Evolutionary conservation across 2,797 vertebrate species (phyloP), one percentile per base, ranked within the genome.

Genomic region (Coranthus polyacanthus): DNA sequence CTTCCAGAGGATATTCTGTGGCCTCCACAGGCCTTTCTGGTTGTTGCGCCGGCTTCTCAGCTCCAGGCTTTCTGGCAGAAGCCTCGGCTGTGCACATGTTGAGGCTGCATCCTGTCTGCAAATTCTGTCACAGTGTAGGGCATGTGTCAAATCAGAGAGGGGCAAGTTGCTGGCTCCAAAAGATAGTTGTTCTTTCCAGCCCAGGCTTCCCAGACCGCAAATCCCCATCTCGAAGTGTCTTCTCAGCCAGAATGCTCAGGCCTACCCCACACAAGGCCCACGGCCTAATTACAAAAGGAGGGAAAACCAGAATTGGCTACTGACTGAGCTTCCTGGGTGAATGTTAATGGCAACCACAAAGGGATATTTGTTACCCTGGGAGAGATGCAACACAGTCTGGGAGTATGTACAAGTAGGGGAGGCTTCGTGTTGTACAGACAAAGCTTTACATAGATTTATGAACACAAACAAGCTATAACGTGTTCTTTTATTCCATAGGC

Each of bases 261-360:
- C 82, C 70, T 71, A 85, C 81, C 86, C 91, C 89, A 91, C 84
- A 89, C 75, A 79, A 76, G 78, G 83, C 82, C 83, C 21, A 20
- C 64, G 55, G 82, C 75, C 88, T 88, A 86, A 90, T 90, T 85
- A 89, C 75, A 83, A 75, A 82, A 76, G 60, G 78, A 81, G 81
- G 82, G 72, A 75, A 80, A 83, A 88, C 58, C 65, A 69, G 82
- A 88, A 79, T 64, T 89, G 84, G 82, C 85, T 87, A 85, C 90
- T 89, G 90, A 90, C 88, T 89, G 83, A 84, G 86, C 91, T 90
- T 92, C 89, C 90, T 90, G 90, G 89, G 88, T 92, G 91, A 92
- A 87, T 82, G 79, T 88, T 79, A 77, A 84, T 90, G 78, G 81
- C 64, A 78, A 89, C 88, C 86, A 76, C 87, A 89, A 36, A 78